These are phyloP conservation scores for Felis chaus DNA, from an alignment of 2,113 vertebrate species.

Conservation along the genomic window DNA sequence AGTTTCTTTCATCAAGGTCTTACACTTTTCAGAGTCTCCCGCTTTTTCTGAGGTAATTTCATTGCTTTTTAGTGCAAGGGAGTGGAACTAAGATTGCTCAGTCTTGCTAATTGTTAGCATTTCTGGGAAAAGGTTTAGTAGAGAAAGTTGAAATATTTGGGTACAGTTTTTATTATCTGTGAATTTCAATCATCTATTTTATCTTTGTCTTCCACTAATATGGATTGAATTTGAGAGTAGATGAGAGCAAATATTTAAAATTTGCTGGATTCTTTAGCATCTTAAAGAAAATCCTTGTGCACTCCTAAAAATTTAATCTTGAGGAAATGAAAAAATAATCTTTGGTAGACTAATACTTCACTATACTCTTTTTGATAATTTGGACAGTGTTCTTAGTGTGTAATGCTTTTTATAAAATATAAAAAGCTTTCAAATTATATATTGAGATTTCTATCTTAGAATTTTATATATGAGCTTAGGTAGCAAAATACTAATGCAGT, in stretches of 20 bases:
- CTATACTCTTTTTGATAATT: background rate
- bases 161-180: slow-evolving; percentile 14
- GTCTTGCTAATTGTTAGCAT: slow-evolving; percentile 27
- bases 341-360: slow-evolving; percentile 3
- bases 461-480: background rate
- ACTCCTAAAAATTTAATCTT: slow-evolving; percentile 25
- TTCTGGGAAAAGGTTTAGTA: slow-evolving; percentile 35
- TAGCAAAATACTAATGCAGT: background rate
- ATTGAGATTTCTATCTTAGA: slow-evolving; percentile 9
- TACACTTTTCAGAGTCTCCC: background rate
- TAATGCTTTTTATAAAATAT: background rate
- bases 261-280: background rate
- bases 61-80: slow-evolving; percentile 9
- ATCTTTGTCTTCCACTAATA: slow-evolving; percentile 7
- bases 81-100: slow-evolving; percentile 44
- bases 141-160: slow-evolving; percentile 13
- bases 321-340: slow-evolving; percentile 20
- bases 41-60: background rate
- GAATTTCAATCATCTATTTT: slow-evolving; percentile 10
- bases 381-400: background rate
- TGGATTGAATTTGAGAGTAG: slow-evolving; percentile 42
- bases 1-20: background rate
- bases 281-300: slow-evolving; percentile 21
- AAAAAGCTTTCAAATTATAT: slow-evolving; percentile 37
- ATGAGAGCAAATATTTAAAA: background rate